Base-by-base conservation (phyloP, 2,797 vertebrate species). In the Etheostoma nigrum region DNA sequence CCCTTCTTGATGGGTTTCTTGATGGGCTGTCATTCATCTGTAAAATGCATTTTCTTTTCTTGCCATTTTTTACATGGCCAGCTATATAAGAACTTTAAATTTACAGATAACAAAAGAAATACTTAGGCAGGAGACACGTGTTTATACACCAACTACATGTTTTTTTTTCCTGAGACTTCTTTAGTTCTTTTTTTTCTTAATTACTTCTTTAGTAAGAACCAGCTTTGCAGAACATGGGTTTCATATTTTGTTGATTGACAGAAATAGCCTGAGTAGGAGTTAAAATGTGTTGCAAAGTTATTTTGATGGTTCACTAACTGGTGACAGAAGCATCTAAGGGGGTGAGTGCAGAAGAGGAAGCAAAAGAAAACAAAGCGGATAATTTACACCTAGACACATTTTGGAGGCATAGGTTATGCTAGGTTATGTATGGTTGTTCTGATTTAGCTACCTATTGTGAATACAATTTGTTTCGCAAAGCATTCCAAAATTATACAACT, bases 171-270 rank as follows among this genome's bases (percentile, higher is more conserved):
- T 19, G 21, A 78, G 59, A 51, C 47, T 60, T 62, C 65, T 30
- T 82, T 73, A 30, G 30, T 30, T 30, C 30, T 6, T 30, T 30
- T 30, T 30, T 30, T 30, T 30, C 30, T 6, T 30, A 30, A 5
- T 30, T 30, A 51, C 47, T 63, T 59, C 62, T 36, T 82, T 73
- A 62, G 40, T 64, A 57, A 71, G 47, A 67, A 27, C 10, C 57
- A 63, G 44, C 51, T 36, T 23, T 19, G 52, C 27, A 72, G 45
- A 64, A 61, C 45, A 86, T 53, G 52, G 33, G 42, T 75, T 74
- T 84, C 23, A 67, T 58, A 59, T 79, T 74, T 65, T 30, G 51
- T 18, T 69, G 23, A 67, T 16, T 67, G 76, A 72, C 54, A 78
- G 59, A 78, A 72, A 72, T 6, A 74, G 64, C 48, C 44, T 44